Conservation (phyloP, 2,888 invertebrate genomes). For the Drosophila monieri region DNA sequence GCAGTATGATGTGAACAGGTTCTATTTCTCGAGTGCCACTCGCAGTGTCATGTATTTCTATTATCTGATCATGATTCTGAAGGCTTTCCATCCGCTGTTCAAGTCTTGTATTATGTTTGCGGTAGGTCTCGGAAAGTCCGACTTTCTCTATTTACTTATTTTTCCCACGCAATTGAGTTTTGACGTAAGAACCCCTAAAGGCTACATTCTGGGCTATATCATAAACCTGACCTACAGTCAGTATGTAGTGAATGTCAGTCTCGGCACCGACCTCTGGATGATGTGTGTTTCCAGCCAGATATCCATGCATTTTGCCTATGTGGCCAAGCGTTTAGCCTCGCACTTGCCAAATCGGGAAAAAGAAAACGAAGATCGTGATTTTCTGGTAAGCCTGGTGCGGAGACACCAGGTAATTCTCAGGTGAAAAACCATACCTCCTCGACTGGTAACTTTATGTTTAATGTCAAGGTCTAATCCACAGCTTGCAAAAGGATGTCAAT, state of each 20-base stretch:
- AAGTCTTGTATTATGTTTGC: constrained; percentile 8
- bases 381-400: constrained; percentile 27
- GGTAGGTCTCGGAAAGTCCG: neutral
- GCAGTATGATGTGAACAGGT: constrained; percentile 41
- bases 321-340: neutral
- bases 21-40: constrained; percentile 30
- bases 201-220: constrained; percentile 7
- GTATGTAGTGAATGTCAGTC: constrained; percentile 14
- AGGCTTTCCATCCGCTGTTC: constrained; percentile 21
- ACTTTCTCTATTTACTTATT: constrained; percentile 35
- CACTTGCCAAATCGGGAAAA: constrained; percentile 8
- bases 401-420: constrained; percentile 36
- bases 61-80: constrained; percentile 14
- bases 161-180: constrained; percentile 31
- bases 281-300: constrained; percentile 29
- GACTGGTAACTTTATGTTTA: neutral
- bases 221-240: constrained; percentile 20
- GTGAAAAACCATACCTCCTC: constrained; percentile 5
- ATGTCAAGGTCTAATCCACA: neutral
- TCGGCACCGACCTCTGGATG: constrained; percentile 36
- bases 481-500: constrained; percentile 44
- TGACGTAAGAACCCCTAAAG: neutral
- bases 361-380: constrained; percentile 29
- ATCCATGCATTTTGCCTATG: constrained; percentile 25
- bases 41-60: constrained; percentile 35